A percentile compares a stretch with the other conserved stretches of the same genome.
phyloP scores from a whole-genome alignment of 2,113 vertebrate genomes.

The Piliocolobus tephrosceles region DNA sequence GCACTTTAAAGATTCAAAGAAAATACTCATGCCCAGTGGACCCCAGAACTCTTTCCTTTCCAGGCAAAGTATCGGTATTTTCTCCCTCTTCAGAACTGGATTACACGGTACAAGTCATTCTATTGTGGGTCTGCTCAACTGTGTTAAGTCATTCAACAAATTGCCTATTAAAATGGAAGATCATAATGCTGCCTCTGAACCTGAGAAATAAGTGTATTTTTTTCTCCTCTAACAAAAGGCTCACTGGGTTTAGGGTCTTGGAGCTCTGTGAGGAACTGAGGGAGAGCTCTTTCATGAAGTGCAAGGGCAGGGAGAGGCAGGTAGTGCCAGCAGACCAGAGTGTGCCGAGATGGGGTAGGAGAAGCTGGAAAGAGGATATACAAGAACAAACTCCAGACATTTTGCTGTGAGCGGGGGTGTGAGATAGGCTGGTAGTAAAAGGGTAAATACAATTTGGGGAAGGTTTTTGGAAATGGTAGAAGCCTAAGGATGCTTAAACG shows the following conservation, averaged over 20 bases:
- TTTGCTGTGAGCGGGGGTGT: background rate
- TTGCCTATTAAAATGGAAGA: background rate
- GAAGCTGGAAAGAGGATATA: background rate
- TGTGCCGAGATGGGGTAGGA: background rate
- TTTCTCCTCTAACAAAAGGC: background rate
- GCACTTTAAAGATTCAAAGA: background rate
- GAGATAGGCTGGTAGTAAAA: background rate
- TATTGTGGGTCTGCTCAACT: background rate
- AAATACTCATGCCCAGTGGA: no score
- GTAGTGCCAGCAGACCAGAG: background rate
- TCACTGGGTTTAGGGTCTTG: background rate
- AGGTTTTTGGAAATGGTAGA: background rate
- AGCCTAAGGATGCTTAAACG: background rate
- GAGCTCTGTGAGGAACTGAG: background rate
- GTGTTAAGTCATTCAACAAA: background rate
- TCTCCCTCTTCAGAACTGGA: background rate
- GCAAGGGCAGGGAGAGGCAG: rapidly evolving
- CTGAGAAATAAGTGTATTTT: background rate
- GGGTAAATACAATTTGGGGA: background rate
- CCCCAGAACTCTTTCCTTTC: background rate
- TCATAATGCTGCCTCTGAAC: background rate
- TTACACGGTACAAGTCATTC: background rate
- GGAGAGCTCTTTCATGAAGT: background rate
- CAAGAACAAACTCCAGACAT: background rate
- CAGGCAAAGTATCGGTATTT: background rate